Percentiles rank a stretch among this genome's conserved stretches.
Conservation (phyloP, 2,888 invertebrate species). For the Parthenolecanium corni region DNA sequence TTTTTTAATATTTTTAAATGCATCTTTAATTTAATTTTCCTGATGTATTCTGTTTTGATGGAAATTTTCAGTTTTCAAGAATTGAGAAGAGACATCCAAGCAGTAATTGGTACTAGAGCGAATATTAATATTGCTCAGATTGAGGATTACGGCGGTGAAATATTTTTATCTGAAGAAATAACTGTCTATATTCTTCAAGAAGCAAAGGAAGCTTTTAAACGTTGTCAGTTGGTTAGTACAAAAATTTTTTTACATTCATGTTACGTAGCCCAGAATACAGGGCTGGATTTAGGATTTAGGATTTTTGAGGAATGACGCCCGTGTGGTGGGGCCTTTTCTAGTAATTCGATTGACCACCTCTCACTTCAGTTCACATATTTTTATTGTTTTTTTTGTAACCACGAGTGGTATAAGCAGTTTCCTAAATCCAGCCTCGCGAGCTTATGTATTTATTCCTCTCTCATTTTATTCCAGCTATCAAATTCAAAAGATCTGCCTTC, state of each 20-base stretch:
- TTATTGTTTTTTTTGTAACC: no score
- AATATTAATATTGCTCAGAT: slow-evolving; percentile 89
- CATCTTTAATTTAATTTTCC: not conserved
- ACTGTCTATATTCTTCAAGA: slow-evolving; percentile 84
- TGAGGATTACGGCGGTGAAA: slow-evolving; percentile 94
- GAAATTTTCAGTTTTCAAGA: slow-evolving; percentile 65
- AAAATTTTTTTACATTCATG: not conserved
- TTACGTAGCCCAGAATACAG: not conserved
- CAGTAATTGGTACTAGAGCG: slow-evolving; percentile 77
- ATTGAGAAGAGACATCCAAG: slow-evolving; percentile 81
- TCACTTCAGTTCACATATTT: no score
- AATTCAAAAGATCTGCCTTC: slow-evolving; percentile 60
- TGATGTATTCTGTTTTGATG: slow-evolving; percentile 16
- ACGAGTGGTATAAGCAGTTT: no score
- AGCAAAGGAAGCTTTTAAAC: slow-evolving; percentile 78
- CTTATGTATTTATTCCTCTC: no score
- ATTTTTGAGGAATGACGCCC: no score
- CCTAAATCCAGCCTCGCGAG: no score
- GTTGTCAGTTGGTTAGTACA: slow-evolving; percentile 39
- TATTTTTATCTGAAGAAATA: slow-evolving; percentile 87
- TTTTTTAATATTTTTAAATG: not conserved
- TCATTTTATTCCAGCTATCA: slow-evolving; percentile 50
- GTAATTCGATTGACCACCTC: no score
- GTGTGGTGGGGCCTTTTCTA: no score
- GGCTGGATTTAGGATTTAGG: no score